phyloP scores from a whole-genome alignment of 2,797 vertebrate genomes.

The Oryzias dopingdopingensis region DNA sequence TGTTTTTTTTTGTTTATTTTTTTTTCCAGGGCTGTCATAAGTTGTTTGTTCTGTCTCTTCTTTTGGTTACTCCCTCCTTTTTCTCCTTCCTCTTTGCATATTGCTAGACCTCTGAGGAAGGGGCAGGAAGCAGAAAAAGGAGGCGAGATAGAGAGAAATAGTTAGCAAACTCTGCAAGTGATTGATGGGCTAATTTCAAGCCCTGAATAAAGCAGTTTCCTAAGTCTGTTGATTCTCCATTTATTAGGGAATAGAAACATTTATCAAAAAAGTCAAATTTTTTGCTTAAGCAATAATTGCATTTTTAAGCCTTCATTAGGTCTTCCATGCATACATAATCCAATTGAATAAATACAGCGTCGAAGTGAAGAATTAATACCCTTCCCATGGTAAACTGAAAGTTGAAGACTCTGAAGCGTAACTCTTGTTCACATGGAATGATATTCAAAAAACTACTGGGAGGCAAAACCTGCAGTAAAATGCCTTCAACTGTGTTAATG shows the following conservation, averaged over 20 bases:
- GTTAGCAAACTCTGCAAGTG: constrained; percentile 92
- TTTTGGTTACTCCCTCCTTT: not conserved
- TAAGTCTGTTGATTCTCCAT: constrained; percentile 95
- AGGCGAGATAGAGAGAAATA: constrained; percentile 72
- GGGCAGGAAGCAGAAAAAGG: constrained; percentile 36
- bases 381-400: constrained; percentile 70
- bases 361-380: constrained; percentile 79
- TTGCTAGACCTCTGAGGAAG: constrained; percentile 67
- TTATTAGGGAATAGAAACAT: constrained; percentile 98
- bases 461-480: constrained; percentile 18
- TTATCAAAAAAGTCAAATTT: constrained; percentile 89
- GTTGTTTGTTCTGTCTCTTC: constrained; percentile 42
- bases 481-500: constrained; percentile 19
- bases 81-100: constrained; percentile 45
- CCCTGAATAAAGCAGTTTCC: constrained; percentile 94
- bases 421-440: constrained; percentile 41
- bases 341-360: constrained; percentile 87
- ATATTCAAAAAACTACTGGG: constrained; percentile 21
- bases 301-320: constrained; percentile 93
- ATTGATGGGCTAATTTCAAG: constrained; percentile 99
- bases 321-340: constrained; percentile 84
- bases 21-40: constrained; percentile 39
- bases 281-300: constrained; percentile 91
- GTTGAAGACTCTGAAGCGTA: constrained; percentile 60
- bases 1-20: constrained; percentile 20